Conservation (phyloP, 2,113 vertebrate species). For the Callipepla squamata region DNA sequence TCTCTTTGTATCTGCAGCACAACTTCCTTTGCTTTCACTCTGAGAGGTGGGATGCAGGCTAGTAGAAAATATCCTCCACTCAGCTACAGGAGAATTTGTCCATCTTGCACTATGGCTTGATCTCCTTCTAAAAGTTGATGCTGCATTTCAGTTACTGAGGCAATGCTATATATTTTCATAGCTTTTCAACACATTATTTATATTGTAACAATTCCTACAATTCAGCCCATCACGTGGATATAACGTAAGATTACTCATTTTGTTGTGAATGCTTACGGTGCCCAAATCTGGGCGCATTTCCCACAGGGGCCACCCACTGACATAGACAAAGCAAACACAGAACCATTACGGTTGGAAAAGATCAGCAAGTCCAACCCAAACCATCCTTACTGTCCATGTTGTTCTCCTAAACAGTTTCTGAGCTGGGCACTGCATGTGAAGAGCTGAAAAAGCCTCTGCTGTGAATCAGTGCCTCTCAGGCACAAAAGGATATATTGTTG, state of each 20-base stretch:
- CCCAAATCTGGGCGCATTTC: background rate
- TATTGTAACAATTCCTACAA: background rate
- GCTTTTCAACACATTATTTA: background rate
- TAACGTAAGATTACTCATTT: background rate
- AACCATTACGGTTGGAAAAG: no score
- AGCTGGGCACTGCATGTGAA: background rate
- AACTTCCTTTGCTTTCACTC: background rate
- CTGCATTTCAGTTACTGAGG: background rate
- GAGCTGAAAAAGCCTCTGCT: constrained; percentile 24
- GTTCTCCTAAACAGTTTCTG: constrained; percentile 12
- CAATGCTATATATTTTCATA: background rate
- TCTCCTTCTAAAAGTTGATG: background rate
- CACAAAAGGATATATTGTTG: constrained; percentile 1
- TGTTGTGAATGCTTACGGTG: background rate
- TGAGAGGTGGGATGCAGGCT: background rate
- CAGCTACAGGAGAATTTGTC: background rate
- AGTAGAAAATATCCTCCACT: background rate
- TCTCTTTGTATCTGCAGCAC: background rate
- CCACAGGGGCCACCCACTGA: background rate
- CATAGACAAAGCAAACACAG: background rate
- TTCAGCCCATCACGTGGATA: background rate
- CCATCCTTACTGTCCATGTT: no score
- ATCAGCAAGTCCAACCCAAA: no score
- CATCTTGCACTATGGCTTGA: constrained; percentile 18
- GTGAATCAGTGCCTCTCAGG: constrained; percentile 40